Conservation (phyloP, 2,888 invertebrate genomes). For the Apotomis turbidana region DNA sequence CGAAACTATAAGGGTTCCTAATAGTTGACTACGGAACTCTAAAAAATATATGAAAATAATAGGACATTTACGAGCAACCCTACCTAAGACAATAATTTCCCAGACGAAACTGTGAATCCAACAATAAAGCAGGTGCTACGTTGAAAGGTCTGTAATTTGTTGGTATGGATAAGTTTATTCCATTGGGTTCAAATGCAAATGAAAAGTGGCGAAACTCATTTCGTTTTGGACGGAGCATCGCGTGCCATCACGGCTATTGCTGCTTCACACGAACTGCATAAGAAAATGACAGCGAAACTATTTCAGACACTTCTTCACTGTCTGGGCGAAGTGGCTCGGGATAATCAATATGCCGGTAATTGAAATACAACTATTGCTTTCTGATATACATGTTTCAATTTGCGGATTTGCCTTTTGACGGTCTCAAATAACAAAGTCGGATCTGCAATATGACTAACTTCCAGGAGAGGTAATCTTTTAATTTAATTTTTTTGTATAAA, state of each 20-base stretch:
- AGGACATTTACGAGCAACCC: no score
- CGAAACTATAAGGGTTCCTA: no score
- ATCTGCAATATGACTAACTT: no score
- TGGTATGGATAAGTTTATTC: conserved; percentile 31
- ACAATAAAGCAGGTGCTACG: conserved; percentile 10
- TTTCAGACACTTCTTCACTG: conserved; percentile 44
- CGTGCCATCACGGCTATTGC: conserved; percentile 62
- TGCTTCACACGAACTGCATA: conserved; percentile 66
- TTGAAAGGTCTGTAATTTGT: conserved; percentile 23
- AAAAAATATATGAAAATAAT: no score
- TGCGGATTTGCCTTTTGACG: not conserved
- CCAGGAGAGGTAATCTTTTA: no score
- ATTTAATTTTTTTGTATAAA: no score
- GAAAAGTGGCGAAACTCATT: conserved; percentile 51
- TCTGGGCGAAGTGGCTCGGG: conserved; percentile 14
- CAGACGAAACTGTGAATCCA: not conserved
- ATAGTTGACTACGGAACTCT: no score
- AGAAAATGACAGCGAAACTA: conserved; percentile 51
- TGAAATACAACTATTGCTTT: conserved; percentile 8
- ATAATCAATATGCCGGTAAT: conserved; percentile 6
- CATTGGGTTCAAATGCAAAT: conserved; percentile 32
- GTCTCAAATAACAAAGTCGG: no score
- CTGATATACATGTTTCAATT: not conserved
- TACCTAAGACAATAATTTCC: not conserved
- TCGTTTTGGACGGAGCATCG: conserved; percentile 58